phyloP scores from a whole-genome alignment of 2,113 vertebrate genomes.

The Limnothrissa miodon region DNA sequence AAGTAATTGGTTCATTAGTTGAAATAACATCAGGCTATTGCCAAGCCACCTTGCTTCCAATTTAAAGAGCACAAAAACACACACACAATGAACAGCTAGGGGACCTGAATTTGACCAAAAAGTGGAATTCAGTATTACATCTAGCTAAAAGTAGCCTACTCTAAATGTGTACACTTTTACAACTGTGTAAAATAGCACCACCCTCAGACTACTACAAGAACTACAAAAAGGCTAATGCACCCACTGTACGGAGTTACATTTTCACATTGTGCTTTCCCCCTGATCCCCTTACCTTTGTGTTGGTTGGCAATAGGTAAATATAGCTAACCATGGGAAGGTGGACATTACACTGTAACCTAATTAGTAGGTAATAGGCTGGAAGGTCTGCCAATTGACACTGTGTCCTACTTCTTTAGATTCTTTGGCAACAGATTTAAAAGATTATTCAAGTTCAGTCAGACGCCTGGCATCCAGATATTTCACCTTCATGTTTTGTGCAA shows the following conservation, averaged over 20 bases:
- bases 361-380: not conserved
- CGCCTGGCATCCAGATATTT: not conserved
- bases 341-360: not conserved
- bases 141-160: too few species aligned
- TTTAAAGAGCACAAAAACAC: not conserved
- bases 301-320: not conserved
- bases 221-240: not conserved
- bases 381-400: not conserved
- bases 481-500: too few species aligned
- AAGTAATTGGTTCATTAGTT: not conserved
- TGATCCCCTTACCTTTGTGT: not conserved
- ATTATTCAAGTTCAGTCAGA: not conserved
- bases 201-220: not conserved
- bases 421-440: not conserved
- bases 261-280: not conserved
- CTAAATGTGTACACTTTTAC: not conserved
- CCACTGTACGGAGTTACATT: not conserved
- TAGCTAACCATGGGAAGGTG: not conserved
- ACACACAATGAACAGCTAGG: not conserved
- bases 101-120: not conserved
- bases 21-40: too few species aligned
- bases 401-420: not conserved
- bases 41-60: not conserved
- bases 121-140: not conserved
- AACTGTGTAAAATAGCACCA: not conserved